These are phyloP conservation scores for Caenorhabditis sinica DNA, from an alignment of 2,888 invertebrate species.

Conservation along the genomic window DNA sequence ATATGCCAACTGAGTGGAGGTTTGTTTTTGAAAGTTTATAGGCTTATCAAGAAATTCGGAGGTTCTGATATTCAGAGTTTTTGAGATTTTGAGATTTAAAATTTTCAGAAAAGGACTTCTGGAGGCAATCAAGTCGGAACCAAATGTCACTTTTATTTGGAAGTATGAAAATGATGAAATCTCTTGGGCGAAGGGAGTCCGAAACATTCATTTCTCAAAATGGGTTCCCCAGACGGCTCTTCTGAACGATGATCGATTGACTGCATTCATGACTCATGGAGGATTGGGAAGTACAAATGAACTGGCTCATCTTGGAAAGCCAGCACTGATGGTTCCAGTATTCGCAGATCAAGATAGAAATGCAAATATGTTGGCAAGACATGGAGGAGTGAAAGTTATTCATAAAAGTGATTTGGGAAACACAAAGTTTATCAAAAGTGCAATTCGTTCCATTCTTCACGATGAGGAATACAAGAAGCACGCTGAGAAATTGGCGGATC, in stretches of 20 bases:
- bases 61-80: not conserved
- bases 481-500: constrained; percentile 31
- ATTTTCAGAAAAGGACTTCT: constrained; percentile 41
- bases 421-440: constrained; percentile 17
- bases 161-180: constrained; percentile 58
- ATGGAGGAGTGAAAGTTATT: constrained; percentile 49
- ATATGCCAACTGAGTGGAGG: constrained; percentile 55
- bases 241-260: constrained; percentile 54
- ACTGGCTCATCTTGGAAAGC: constrained; percentile 57
- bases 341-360: constrained; percentile 67
- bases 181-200: constrained; percentile 28
- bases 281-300: constrained; percentile 65
- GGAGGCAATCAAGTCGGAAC: constrained; percentile 42
- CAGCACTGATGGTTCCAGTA: constrained; percentile 64
- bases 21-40: constrained; percentile 4
- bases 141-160: constrained; percentile 66
- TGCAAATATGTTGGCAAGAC: constrained; percentile 64
- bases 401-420: constrained; percentile 55
- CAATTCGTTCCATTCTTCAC: constrained; percentile 42
- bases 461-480: constrained; percentile 29
- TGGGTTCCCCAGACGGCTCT: constrained; percentile 65
- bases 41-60: not conserved
- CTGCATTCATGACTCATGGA: constrained; percentile 62
- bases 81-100: too few relatives aligned
- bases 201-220: constrained; percentile 53